Base-by-base conservation (phyloP, 2,113 vertebrate species). In the Jacana jacana region DNA sequence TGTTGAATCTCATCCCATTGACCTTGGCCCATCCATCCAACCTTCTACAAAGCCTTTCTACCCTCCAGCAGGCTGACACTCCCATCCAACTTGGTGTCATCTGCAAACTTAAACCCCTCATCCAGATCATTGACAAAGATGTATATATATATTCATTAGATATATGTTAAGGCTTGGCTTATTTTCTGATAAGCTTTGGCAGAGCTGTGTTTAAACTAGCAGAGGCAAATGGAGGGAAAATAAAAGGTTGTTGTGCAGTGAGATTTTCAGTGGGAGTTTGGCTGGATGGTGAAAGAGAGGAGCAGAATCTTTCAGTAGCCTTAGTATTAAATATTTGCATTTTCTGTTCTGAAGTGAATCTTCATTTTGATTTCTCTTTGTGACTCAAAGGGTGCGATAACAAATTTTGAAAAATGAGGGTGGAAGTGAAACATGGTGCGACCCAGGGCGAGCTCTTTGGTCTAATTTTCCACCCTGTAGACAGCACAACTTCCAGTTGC, bases 401-500 rank as follows among this genome's bases (percentile, higher is more conserved):
- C 79, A 70, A 71, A 37, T 60, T 80, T 63, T 60, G 81, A 44
- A 52, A 88, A 79, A 51, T 4, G 46, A 83, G 92, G 72, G 4
- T 80, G 82, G 92, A 57, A 94, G 94, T 13, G 68, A 86, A 88
- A 91, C 91, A 30, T 8, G 54, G 79, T 10, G 72, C 4, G 7
- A 95, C 94, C 96, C 86, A 89, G 86, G 86, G 88, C 55, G 13
- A 94, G 95, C 80, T 95, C 94, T 88, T 94, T 86, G 88, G 71
- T 93, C 92, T 90, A 35, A 95, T 97, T 95, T 96, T 96, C 94
- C 95, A 77, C 91, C 88, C 82, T 28, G 30, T 58, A 93, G 94
- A 46, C 86, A 65, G 82, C 88, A 83, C 72, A 81, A 77, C 88
- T 91, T 93, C 79, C 92, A 85, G 58, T 91, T 65, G 64, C 86